Evolutionary conservation across 2,888 invertebrate species (phyloP).

Genomic region (Polietes domitor): DNA sequence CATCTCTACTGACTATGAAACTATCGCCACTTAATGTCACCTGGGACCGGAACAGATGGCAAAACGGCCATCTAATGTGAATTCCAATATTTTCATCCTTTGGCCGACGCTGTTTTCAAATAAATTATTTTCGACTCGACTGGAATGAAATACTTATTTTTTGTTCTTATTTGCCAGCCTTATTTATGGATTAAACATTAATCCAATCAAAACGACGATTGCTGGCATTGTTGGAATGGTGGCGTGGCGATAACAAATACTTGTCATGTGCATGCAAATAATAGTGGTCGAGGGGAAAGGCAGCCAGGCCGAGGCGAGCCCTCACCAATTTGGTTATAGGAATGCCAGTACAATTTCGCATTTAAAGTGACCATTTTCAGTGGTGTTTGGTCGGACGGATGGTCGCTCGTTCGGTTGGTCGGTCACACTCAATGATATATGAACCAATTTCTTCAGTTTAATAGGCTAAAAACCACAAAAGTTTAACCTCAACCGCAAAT

Average conservation of each 20-base stretch:
- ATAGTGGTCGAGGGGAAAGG: not conserved
- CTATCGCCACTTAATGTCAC: not conserved
- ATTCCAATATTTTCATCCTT: not conserved
- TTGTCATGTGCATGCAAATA: constrained; percentile 40
- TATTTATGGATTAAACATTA: not conserved
- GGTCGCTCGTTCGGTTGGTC: not conserved
- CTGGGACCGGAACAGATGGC: not conserved
- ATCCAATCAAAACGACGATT: not conserved
- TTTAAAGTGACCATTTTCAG: constrained; percentile 5
- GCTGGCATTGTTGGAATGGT: constrained; percentile 11
- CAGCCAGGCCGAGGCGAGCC: not conserved
- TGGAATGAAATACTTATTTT: not conserved
- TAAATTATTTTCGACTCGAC: constrained; percentile 9
- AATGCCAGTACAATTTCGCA: not conserved
- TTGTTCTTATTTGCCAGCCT: not conserved
- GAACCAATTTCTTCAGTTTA: constrained; percentile 65
- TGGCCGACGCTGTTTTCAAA: not conserved
- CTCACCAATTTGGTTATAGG: not conserved
- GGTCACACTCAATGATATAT: constrained; percentile 56
- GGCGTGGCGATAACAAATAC: constrained; percentile 32
- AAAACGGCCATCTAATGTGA: not conserved
- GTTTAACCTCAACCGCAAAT: constrained; percentile 66
- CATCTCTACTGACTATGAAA: not conserved
- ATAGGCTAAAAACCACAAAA: constrained; percentile 64
- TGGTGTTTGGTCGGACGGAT: constrained; percentile 15